Base-by-base conservation (phyloP, 2,888 invertebrate species). In the Polietes domitor region DNA sequence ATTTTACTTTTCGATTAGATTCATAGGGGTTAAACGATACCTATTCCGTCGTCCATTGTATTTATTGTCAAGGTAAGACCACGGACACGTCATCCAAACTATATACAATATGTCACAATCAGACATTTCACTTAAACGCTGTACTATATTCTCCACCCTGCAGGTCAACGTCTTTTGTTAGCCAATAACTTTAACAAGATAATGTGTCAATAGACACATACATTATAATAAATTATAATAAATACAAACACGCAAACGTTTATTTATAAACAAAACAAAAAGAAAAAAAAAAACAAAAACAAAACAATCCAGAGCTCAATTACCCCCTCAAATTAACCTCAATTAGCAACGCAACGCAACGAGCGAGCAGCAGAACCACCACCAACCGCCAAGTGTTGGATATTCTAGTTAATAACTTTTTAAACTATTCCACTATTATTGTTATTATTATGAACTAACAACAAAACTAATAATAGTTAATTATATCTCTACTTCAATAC, bases 291-390 rank as follows among this genome's bases (percentile, higher is more conserved):
- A 32, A 63, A 68, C 12, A n/a, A n/a, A n/a, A n/a, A n/a, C n/a
- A n/a, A n/a, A n/a, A n/a, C n/a, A n/a, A n/a, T n/a, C n/a, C n/a
- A 47, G 24, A n/a, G 26, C 26, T 12, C 65, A 37, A 28, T 71
- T 17, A 26, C 47, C 71, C 71, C 50, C 24, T 9, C 19, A 26
- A 17, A 72, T 72, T 72, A 72, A 72, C 72, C 72, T 72, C 32
- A 72, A 72, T 72, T 72, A 72, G 55, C 72, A 53, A 53, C 21
- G 37, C 43, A 19, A 50, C n/a, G 28, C 32, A 32, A n/a, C n/a
- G n/a, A n/a, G n/a, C n/a, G n/a, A n/a, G n/a, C n/a, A n/a, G n/a
- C n/a, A n/a, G n/a, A n/a, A n/a, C n/a, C n/a, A n/a, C n/a, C n/a
- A n/a, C n/a, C n/a, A n/a, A n/a, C n/a, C n/a, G n/a, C n/a, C 61